These are phyloP conservation scores for Rynchops niger DNA, from an alignment of 2,113 vertebrate genomes.

Conservation along the genomic window DNA sequence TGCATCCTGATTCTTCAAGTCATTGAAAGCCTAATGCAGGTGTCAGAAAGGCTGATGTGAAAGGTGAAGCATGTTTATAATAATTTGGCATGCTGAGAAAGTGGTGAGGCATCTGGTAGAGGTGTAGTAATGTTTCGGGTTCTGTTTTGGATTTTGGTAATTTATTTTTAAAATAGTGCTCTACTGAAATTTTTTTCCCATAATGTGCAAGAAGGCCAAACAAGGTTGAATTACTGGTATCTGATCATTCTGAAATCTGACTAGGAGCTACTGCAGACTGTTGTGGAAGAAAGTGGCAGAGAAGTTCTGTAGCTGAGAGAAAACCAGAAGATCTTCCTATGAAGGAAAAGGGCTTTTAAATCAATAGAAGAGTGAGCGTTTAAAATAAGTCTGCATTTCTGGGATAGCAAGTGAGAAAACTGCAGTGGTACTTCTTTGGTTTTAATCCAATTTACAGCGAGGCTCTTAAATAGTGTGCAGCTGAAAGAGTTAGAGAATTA, in stretches of 20 bases:
- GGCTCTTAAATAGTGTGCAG: background rate
- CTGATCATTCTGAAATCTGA: background rate
- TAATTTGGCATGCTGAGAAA: background rate
- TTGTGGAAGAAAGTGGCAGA: background rate
- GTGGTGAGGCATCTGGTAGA: background rate
- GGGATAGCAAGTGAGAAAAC: background rate
- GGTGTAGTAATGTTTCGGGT: background rate
- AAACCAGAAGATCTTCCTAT: background rate
- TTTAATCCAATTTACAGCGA: conserved; percentile 37
- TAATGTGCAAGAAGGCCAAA: background rate
- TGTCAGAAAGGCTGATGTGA: background rate
- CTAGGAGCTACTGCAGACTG: background rate
- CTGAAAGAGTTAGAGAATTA: conserved; percentile 30
- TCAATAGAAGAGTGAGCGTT: background rate
- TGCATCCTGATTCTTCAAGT: background rate
- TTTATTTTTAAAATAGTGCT: background rate
- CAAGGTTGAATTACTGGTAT: background rate
- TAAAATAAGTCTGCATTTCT: background rate
- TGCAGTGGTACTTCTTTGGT: background rate
- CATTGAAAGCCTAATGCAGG: background rate
- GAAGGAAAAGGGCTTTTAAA: background rate
- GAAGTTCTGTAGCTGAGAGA: background rate
- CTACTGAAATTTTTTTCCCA: background rate
- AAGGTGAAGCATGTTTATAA: background rate
- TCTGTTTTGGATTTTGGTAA: background rate